A percentile compares a stretch with the other conserved stretches of the same genome.
Conservation (phyloP, 2,888 invertebrate species). For the Scotopteryx bipunctaria region DNA sequence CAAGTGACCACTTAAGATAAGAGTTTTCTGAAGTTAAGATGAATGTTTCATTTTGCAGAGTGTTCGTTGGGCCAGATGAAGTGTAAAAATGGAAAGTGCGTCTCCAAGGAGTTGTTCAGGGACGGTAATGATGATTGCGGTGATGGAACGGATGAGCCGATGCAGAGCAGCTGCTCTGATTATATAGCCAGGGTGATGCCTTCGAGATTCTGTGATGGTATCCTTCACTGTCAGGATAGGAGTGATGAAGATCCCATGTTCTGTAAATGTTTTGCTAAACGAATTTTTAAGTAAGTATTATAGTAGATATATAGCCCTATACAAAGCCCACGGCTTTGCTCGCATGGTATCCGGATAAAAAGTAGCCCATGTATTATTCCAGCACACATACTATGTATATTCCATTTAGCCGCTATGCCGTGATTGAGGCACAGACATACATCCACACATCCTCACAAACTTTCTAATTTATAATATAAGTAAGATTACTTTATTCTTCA, state of each 20-base stretch:
- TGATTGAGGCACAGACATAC: too few species aligned
- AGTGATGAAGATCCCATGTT: conserved; percentile 87
- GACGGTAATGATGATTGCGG: conserved; percentile 87
- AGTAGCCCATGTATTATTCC: too few species aligned
- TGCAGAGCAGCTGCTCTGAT: conserved; percentile 84
- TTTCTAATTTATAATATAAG: too few species aligned
- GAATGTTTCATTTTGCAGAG: conserved; percentile 66
- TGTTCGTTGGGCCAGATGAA: conserved; percentile 86
- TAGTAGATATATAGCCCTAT: too few species aligned
- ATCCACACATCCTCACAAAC: too few species aligned
- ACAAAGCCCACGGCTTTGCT: too few species aligned
- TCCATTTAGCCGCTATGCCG: too few species aligned
- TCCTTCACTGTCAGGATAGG: conserved; percentile 89
- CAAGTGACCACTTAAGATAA: conserved; percentile 21
- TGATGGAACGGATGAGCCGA: conserved; percentile 88
- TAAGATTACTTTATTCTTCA: too few species aligned
- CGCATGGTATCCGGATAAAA: too few species aligned
- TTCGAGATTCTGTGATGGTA: conserved; percentile 89
- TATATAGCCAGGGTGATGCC: conserved; percentile 88
- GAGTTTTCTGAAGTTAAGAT: conserved; percentile 22
- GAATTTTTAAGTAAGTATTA: conserved; percentile 58
- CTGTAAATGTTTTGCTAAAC: conserved; percentile 84
- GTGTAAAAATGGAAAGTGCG: conserved; percentile 87
- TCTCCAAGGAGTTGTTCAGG: conserved; percentile 87
- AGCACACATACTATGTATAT: too few species aligned